Conservation (phyloP, 2,888 invertebrate species). For the Rhingia rostrata region DNA sequence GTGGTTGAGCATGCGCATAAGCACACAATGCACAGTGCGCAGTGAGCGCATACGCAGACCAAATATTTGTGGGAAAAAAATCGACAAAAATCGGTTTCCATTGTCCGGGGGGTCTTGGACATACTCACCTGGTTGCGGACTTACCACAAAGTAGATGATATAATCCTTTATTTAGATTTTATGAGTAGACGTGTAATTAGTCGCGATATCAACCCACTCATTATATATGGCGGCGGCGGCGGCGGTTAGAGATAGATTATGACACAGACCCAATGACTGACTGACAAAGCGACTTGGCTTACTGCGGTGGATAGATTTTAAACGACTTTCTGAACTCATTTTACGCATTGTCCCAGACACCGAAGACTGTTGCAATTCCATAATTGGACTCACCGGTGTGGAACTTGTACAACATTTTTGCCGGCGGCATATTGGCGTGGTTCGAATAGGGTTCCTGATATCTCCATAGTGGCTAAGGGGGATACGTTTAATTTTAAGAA, state of each 20-base stretch:
- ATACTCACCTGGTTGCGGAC: conserved; percentile 29
- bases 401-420: conserved; percentile 64
- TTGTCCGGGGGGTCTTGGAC: conserved; percentile 25
- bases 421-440: conserved; percentile 64
- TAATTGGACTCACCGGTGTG: conserved; percentile 72
- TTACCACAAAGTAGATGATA: conserved; percentile 55
- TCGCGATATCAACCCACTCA: conserved; percentile 50
- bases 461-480: conserved; percentile 23
- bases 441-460: conserved; percentile 24
- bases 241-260: conserved; percentile 41
- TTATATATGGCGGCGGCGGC: conserved; percentile 23
- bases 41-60: background rate
- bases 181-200: conserved; percentile 55
- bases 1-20: conserved; percentile 55
- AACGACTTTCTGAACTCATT: conserved; percentile 50
- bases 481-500: conserved; percentile 34
- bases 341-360: conserved; percentile 69
- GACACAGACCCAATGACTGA: conserved; percentile 67
- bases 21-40: no score
- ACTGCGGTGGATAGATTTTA: conserved; percentile 36
- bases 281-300: conserved; percentile 45
- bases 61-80: conserved; percentile 67
- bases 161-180: conserved; percentile 67
- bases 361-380: conserved; percentile 68
- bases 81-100: conserved; percentile 48